A percentile compares a stretch with the other conserved stretches of the same genome.
Conservation (phyloP, 2,888 invertebrate genomes). For the Galerucella pusilla region DNA sequence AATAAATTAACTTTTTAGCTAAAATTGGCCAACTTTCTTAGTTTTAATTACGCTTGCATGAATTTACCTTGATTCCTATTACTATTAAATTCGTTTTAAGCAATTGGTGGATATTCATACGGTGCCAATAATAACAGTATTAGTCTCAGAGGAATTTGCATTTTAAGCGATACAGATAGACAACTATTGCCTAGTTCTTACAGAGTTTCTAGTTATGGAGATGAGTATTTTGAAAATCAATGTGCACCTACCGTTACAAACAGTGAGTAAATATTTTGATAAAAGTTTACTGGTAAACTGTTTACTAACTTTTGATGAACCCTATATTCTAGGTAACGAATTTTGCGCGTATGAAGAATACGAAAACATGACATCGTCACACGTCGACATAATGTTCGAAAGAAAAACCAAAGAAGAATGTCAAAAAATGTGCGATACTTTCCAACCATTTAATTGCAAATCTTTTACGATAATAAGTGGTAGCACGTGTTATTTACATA, state of each 20-base stretch:
- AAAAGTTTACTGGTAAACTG: too few relatives aligned
- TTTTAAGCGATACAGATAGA: conserved; percentile 78
- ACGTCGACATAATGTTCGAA: conserved; percentile 69
- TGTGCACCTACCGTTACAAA: conserved; percentile 70
- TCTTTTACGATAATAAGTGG: conserved; percentile 70
- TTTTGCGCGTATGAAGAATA: conserved; percentile 83
- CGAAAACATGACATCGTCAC: conserved; percentile 75
- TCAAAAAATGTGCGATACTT: conserved; percentile 71
- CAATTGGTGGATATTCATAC: conserved; percentile 12
- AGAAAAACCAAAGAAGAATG: conserved; percentile 69
- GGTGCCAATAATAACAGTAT: neutral
- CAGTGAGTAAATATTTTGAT: conserved; percentile 14
- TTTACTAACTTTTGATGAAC: neutral
- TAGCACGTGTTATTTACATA: conserved; percentile 76
- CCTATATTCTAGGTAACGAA: conserved; percentile 62
- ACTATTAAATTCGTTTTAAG: neutral
- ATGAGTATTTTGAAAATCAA: conserved; percentile 87
- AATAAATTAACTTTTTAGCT: too few relatives aligned
- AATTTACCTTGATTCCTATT: too few relatives aligned
- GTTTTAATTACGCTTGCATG: too few relatives aligned
- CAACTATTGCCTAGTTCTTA: conserved; percentile 82
- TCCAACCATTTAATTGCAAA: conserved; percentile 76
- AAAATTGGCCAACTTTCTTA: too few relatives aligned
- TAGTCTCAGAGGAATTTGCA: conserved; percentile 71
- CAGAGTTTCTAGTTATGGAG: conserved; percentile 77